Conservation (phyloP, 92 coral and sea anemone genomes). For the Palythoa heliodiscus region DNA sequence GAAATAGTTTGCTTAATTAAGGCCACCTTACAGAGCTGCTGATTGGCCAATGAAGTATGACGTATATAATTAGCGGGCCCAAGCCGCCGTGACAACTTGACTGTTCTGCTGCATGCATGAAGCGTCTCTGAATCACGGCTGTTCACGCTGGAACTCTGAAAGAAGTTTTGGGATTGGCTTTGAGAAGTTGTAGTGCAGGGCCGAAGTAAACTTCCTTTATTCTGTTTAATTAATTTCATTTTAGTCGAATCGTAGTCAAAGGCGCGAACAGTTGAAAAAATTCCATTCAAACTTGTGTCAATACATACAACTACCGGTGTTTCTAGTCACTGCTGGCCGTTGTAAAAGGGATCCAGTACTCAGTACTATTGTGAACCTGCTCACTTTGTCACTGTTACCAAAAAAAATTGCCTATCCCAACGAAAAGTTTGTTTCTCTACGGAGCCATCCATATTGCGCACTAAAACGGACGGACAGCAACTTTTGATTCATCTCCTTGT, state of each 20-base stretch:
- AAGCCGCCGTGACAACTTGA: not conserved
- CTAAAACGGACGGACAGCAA: not conserved
- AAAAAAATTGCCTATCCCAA: not conserved
- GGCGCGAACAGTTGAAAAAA: not conserved
- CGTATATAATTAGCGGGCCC: not conserved
- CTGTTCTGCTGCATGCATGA: not conserved
- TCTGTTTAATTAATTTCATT: not conserved
- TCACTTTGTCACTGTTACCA: slow-evolving; percentile 2
- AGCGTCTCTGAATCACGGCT: slow-evolving; percentile 3
- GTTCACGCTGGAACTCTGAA: not conserved
- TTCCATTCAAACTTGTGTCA: slow-evolving; percentile 2
- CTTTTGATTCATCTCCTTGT: not conserved
- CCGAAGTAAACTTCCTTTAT: not conserved
- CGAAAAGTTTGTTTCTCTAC: not conserved
- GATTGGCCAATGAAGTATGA: slow-evolving; percentile 27
- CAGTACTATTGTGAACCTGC: not conserved
- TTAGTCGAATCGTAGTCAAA: not conserved
- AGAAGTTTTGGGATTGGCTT: not conserved
- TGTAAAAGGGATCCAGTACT: not conserved
- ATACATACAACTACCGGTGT: slow-evolving; percentile 12
- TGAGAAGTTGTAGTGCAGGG: not conserved
- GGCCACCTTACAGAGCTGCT: slow-evolving; percentile 18
- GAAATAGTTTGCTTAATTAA: slow-evolving; percentile 5
- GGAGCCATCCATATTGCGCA: no score
- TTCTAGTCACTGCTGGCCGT: not conserved